Evolutionary conservation across 1,140 invertebrate species (phyloP).

Genomic region (Drosophila bocqueti): DNA sequence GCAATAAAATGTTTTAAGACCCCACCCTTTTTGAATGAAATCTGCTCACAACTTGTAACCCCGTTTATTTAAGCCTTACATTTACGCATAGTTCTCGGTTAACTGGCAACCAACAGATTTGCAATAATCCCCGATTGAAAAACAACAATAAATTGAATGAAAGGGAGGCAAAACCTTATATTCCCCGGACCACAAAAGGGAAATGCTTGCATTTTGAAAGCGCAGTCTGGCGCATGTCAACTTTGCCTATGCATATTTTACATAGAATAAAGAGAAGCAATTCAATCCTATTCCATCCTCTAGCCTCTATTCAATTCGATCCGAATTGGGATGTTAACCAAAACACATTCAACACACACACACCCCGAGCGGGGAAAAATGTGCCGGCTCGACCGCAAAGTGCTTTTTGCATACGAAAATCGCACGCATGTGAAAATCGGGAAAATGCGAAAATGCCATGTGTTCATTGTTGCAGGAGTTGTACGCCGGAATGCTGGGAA

Average conservation of each 20-base stretch:
- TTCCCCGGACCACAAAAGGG: constrained; percentile 26
- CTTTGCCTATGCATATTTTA: constrained; percentile 52
- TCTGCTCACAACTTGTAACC: neutral
- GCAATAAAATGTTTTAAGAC: too few relatives aligned
- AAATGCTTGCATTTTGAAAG: constrained; percentile 17
- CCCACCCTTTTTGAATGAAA: neutral
- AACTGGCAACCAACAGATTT: constrained; percentile 4
- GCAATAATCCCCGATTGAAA: neutral
- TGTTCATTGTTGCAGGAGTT: constrained; percentile 37
- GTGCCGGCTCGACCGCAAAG: constrained; percentile 37
- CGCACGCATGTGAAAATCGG: constrained; percentile 39
- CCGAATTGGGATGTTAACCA: constrained; percentile 3
- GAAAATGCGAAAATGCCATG: constrained; percentile 46
- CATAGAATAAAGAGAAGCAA: constrained; percentile 8
- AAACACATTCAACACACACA: constrained; percentile 32
- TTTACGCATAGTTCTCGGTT: neutral
- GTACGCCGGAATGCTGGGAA: constrained; percentile 16
- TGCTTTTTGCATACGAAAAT: constrained; percentile 50
- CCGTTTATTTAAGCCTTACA: constrained; percentile 4
- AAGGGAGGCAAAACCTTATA: constrained; percentile 23
- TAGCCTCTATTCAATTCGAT: neutral
- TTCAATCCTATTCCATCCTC: constrained; percentile 3
- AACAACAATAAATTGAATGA: constrained; percentile 29
- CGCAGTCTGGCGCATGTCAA: constrained; percentile 16
- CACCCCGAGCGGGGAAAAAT: constrained; percentile 9